Evolutionary conservation across 2,888 invertebrate genomes (phyloP), one percentile per base, ranked within the genome.

Genomic region (Anoplius nigerrimus): DNA sequence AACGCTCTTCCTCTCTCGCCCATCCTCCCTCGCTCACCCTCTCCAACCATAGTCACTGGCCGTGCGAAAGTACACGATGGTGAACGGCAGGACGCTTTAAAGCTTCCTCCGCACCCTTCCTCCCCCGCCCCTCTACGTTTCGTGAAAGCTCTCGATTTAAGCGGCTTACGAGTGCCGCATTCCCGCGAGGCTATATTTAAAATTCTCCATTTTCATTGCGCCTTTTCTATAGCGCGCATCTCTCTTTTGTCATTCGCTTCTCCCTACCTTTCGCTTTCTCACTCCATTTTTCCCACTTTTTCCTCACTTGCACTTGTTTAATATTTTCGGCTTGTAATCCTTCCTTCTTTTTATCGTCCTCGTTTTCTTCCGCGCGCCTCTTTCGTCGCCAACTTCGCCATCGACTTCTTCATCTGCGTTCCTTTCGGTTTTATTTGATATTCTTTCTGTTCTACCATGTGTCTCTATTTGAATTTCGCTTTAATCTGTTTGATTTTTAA

Each of bases 121-220:
- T 16, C 4, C 48, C 2, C 48, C 18, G 11, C 45, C 48, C 62
- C 48, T 51, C 55, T 45, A 63, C 72, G 76, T 78, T 75, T 76
- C 57, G 69, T 66, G 48, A 70, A 67, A 80, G 72, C 73, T 75
- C 71, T 68, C 69, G 71, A 54, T 71, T 80, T 75, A 78, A 80
- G 79, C 78, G 55, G 79, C 79, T 80, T 80, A 80, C 65, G 56
- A 45, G 24, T 54, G 51, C 60, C 56, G 54, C 63, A 43, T 65
- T 62, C 51, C 20, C 51, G 46, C n/a, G 64, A 13, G 27, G 4
- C 8, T 45, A 62, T 46, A 67, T 71, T 75, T 66, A 56, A 78
- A 76, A 71, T 76, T 71, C 43, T 68, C 61, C 34, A 13, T 55
- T 27, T 27, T 45, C 53, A 55, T 54, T 62, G 16, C 46, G 18